Evolutionary conservation across 2,888 invertebrate species (phyloP), one percentile per base, ranked within the genome.

Genomic region (Caenorhabditis virilis): DNA sequence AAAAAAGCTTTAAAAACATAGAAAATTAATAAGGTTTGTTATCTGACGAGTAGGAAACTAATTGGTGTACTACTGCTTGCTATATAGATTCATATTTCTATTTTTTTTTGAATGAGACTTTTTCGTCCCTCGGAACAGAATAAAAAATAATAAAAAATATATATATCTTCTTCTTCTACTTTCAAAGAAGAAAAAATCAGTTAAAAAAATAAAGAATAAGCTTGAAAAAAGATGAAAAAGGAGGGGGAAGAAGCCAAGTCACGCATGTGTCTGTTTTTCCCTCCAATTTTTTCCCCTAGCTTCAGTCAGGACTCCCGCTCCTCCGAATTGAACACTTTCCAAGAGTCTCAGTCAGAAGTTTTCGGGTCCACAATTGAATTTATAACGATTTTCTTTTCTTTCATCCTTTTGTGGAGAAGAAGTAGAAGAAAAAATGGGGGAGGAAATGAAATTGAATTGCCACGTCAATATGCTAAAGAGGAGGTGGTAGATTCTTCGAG

Each of bases 351-450:
- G n/a, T n/a, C n/a, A n/a, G n/a, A n/a, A n/a, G n/a, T n/a, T n/a
- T n/a, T n/a, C n/a, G n/a, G n/a, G n/a, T n/a, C n/a, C n/a, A n/a
- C 52, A 53, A 60, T 60, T 53, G 59, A 60, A 60, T 60, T 60
- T 60, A 49, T 53, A 60, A 60, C 53, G 59, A 60, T 60, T 60
- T 60, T 54, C 53, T 48, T n/a, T n/a, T n/a, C n/a, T n/a, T n/a
- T n/a, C n/a, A n/a, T n/a, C n/a, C n/a, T n/a, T n/a, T n/a, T n/a
- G n/a, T n/a, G n/a, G 36, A 25, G 23, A 48, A 38, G 43, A 59
- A 43, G 41, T 49, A 45, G n/a, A 27, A 30, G 36, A 9, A 41
- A 20, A 18, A 18, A 20, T 18, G 7, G 43, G 23, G 4, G 36
- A 39, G 26, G 30, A 38, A 53, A 42, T 48, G 45, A 13, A 50